These are phyloP conservation scores for Spermophilus dauricus DNA, from an alignment of 2,113 vertebrate species.

Conservation along the genomic window DNA sequence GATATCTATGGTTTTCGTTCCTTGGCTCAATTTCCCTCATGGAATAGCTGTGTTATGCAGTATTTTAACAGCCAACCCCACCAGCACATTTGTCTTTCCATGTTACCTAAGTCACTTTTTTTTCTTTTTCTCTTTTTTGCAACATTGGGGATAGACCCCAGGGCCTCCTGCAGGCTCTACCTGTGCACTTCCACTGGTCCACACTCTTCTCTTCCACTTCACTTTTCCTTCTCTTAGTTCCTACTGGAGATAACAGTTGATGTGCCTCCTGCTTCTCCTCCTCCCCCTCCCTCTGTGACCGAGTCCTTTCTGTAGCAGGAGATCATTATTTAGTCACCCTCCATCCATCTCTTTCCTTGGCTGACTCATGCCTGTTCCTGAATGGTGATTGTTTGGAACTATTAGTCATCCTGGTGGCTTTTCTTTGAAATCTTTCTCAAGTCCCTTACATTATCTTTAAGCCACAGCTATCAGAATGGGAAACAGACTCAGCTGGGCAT, in stretches of 20 bases:
- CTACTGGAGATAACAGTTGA: background rate
- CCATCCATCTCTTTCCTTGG: background rate
- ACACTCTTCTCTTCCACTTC: background rate
- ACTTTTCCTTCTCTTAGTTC: background rate
- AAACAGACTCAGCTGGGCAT: background rate
- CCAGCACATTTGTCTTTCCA: background rate
- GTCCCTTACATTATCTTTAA: background rate
- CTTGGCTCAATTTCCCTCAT: background rate
- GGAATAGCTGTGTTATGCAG: background rate
- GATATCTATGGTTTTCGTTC: background rate
- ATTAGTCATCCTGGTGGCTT: slow-evolving; percentile 24
- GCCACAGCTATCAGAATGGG: background rate
- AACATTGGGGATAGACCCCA: background rate
- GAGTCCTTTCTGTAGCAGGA: background rate
- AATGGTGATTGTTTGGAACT: background rate
- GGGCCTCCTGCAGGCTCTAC: background rate
- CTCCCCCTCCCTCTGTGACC: background rate
- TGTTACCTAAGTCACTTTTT: background rate
- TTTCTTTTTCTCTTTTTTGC: background rate
- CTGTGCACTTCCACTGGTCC: too few relatives aligned
- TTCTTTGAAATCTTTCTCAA: slow-evolving; percentile 31
- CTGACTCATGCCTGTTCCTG: slow-evolving; percentile 53
- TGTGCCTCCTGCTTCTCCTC: too few relatives aligned
- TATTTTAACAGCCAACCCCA: background rate
- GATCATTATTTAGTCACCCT: background rate